Conservation (phyloP, 1,140 invertebrate genomes). For the Marisa cornuarietis region DNA sequence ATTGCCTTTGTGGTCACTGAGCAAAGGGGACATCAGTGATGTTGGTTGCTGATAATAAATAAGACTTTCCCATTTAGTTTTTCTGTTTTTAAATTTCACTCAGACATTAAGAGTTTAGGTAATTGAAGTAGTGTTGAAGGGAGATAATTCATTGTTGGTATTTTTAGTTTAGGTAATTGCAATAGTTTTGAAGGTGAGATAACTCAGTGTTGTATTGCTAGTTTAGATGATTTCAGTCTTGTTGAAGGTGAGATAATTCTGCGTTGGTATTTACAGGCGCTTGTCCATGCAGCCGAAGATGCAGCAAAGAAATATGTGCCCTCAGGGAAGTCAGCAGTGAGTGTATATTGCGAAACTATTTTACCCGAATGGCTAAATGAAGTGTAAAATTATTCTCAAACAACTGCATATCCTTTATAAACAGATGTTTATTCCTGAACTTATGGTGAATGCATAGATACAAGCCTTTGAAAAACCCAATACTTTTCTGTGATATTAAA, state of each 20-base stretch:
- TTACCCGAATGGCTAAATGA: no score
- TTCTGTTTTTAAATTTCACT: background rate
- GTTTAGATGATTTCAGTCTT: background rate
- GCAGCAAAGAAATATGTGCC: constrained; percentile 42
- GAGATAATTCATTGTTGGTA: constrained; percentile 8
- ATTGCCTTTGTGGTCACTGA: background rate
- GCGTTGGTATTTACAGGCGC: constrained; percentile 31
- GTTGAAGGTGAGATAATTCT: constrained; percentile 1
- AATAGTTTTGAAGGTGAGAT: background rate
- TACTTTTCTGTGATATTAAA: no score
- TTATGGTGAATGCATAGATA: no score
- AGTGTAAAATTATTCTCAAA: no score
- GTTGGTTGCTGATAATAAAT: background rate
- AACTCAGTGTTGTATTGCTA: background rate
- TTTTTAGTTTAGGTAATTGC: background rate
- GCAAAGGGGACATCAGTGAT: background rate
- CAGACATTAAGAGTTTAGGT: background rate
- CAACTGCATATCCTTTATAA: no score
- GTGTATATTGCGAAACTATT: background rate
- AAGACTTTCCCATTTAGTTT: no score
- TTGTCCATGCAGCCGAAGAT: constrained; percentile 39
- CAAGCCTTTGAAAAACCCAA: no score
- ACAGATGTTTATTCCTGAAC: no score
- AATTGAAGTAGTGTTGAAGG: background rate
- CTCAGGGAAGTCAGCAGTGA: constrained; percentile 37